Evolutionary conservation across 2,797 vertebrate species (phyloP).

Genomic region (Molossus molossus): DNA sequence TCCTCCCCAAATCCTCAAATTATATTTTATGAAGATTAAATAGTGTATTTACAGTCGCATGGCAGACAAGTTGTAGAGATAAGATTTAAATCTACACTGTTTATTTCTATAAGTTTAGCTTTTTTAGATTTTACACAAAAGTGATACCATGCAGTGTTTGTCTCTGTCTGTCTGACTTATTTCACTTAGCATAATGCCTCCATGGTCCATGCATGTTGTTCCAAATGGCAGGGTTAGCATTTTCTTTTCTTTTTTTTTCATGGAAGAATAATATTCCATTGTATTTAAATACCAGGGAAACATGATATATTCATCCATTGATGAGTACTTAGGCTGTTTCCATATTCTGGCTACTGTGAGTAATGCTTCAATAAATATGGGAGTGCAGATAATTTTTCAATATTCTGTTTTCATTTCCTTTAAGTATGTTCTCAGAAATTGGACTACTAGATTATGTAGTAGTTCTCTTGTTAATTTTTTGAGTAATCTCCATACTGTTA

Average conservation of each 20-base stretch:
- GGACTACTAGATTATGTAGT: no score
- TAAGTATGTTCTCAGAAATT: no score
- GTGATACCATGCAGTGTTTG: no score
- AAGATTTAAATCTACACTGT: not conserved
- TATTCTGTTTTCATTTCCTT: not conserved
- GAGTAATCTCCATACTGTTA: no score
- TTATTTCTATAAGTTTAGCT: not conserved
- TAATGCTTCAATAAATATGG: not conserved
- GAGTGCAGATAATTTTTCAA: not conserved
- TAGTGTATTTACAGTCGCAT: not conserved
- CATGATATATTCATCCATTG: not conserved
- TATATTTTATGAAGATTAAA: not conserved
- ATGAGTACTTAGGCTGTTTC: not conserved
- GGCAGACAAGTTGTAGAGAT: not conserved
- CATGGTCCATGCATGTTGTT: not conserved
- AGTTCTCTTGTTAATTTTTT: no score
- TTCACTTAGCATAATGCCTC: not conserved
- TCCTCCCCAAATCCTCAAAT: not conserved
- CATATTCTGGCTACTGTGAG: not conserved
- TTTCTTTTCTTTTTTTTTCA: not conserved
- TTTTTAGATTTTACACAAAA: not conserved
- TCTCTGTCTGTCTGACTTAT: not conserved
- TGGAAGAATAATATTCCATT: not conserved
- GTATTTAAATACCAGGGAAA: not conserved
- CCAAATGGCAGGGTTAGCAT: not conserved